Evolutionary conservation across 2,888 invertebrate species (phyloP).

Genomic region (Thalpophila matura): DNA sequence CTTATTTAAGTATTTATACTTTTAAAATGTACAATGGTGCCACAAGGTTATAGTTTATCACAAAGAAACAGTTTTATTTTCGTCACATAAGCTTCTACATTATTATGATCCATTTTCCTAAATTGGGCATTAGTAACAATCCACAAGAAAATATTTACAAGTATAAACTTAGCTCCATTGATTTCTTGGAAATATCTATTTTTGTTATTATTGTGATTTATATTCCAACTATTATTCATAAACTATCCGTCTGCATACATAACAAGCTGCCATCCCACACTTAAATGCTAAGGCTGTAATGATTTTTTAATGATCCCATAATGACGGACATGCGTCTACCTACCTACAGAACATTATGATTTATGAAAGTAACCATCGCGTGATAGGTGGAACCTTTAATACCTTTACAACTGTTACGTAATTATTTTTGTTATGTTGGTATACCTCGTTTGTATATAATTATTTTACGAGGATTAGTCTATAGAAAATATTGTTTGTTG

Average conservation of each 20-base stretch:
- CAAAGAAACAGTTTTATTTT: background rate
- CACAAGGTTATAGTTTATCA: too few species aligned
- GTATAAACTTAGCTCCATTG: too few species aligned
- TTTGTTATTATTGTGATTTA: background rate
- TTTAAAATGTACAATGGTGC: too few species aligned
- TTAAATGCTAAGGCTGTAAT: conserved; percentile 74
- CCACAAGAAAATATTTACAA: background rate
- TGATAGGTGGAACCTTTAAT: conserved; percentile 74
- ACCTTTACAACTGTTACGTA: conserved; percentile 56
- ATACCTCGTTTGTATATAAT: conserved; percentile 54
- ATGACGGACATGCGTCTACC: conserved; percentile 82
- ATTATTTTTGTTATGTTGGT: conserved; percentile 59
- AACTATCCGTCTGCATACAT: conserved; percentile 30
- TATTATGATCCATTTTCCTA: background rate
- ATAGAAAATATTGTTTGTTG: conserved; percentile 37
- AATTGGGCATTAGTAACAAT: background rate
- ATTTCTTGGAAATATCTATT: too few species aligned
- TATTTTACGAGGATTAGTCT: conserved; percentile 25
- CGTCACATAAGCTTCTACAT: too few species aligned
- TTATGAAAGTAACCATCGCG: conserved; percentile 81
- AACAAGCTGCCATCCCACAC: conserved; percentile 44
- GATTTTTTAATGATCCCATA: conserved; percentile 88
- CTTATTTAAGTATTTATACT: too few species aligned
- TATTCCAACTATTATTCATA: conserved; percentile 8
- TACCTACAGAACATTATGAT: conserved; percentile 74